Conservation (phyloP, 2,113 vertebrate species). For the Cranoglanis bouderius region DNA sequence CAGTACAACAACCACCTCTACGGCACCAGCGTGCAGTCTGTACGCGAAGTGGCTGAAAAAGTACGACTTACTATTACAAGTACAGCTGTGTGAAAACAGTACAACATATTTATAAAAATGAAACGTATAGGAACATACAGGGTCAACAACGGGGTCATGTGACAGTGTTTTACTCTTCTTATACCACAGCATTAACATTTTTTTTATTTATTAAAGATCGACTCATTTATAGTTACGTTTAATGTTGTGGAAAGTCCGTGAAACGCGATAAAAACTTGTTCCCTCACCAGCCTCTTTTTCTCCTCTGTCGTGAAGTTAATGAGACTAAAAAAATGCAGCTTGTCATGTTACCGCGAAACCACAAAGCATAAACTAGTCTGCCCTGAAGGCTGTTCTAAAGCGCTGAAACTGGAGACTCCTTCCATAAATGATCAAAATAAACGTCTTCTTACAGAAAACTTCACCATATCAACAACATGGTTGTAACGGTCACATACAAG, state of each 20-base stretch:
- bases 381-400: no score
- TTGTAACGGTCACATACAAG: not conserved
- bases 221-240: no score
- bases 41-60: constrained; percentile 95
- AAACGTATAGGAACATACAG: not conserved
- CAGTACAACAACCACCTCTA: constrained; percentile 98
- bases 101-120: not conserved
- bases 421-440: not conserved
- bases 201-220: no score
- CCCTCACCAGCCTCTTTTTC: no score
- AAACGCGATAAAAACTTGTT: no score
- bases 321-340: no score
- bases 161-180: not conserved
- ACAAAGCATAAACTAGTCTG: no score
- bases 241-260: no score
- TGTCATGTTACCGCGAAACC: no score
- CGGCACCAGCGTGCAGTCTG: constrained; percentile 97
- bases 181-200: no score
- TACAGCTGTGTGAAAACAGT: not conserved
- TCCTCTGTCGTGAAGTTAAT: no score
- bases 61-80: constrained; percentile 63
- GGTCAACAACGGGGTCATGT: not conserved
- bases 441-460: not conserved
- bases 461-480: not conserved
- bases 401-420: not conserved